These are phyloP conservation scores for Drosophila takahashii DNA, from an alignment of 1,140 invertebrate genomes.

Conservation along the genomic window DNA sequence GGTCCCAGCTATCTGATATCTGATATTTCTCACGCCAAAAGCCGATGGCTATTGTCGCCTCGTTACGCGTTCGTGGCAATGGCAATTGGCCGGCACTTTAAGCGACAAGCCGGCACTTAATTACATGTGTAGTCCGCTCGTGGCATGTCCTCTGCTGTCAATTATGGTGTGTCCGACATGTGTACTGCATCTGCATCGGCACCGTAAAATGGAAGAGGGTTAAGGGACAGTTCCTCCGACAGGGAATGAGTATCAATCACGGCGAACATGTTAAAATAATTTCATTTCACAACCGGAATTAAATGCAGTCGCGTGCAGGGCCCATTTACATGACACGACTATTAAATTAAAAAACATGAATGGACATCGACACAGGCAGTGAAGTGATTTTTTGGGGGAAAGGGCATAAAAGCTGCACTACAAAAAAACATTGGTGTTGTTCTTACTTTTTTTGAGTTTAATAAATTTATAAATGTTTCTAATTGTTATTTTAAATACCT, in stretches of 20 bases:
- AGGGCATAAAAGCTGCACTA: neutral
- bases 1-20: slow-evolving; percentile 10
- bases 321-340: slow-evolving; percentile 80
- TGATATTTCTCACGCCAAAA: slow-evolving; percentile 3
- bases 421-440: neutral
- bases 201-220: neutral
- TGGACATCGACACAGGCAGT: slow-evolving; percentile 28
- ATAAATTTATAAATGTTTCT: too few species aligned
- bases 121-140: slow-evolving; percentile 62
- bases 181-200: slow-evolving; percentile 42
- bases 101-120: slow-evolving; percentile 66
- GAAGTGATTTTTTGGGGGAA: slow-evolving; percentile 10
- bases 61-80: slow-evolving; percentile 44
- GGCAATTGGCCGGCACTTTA: slow-evolving; percentile 66
- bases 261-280: slow-evolving; percentile 77
- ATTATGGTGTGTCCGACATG: slow-evolving; percentile 75
- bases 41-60: slow-evolving; percentile 52
- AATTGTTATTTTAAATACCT: too few species aligned
- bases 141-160: slow-evolving; percentile 60
- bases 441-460: too few species aligned
- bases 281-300: slow-evolving; percentile 70
- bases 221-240: slow-evolving; percentile 9
- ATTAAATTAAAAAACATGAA: slow-evolving; percentile 83
- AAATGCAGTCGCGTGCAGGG: slow-evolving; percentile 72
- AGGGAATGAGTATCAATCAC: slow-evolving; percentile 67